Evolutionary conservation across 2,888 invertebrate species (phyloP).

Genomic region (Agriopis leucophaearia): DNA sequence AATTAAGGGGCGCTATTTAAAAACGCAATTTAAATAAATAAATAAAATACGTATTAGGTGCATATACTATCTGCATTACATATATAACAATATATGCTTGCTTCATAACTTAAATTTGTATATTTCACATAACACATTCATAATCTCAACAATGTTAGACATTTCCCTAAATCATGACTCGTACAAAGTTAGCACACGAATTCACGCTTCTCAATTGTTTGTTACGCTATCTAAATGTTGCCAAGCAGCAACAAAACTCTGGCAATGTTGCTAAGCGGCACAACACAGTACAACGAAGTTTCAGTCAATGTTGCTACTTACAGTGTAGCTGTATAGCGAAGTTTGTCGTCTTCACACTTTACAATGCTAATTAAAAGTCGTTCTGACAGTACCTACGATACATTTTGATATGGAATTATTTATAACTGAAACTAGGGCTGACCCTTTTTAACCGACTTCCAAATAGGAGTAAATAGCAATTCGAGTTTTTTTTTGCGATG

Average conservation of each 20-base stretch:
- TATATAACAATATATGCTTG: neutral
- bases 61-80: too few relatives aligned
- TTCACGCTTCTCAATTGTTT: neutral
- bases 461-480: too few relatives aligned
- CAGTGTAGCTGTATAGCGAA: constrained; percentile 2
- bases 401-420: constrained; percentile 24
- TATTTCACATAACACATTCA: neutral
- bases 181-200: neutral
- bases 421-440: constrained; percentile 3
- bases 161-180: neutral
- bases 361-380: constrained; percentile 29
- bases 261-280: neutral
- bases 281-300: neutral
- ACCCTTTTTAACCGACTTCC: neutral
- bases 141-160: neutral
- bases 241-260: neutral
- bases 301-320: neutral
- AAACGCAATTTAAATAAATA: too few relatives aligned
- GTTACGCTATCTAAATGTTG: neutral
- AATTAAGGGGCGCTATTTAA: too few relatives aligned
- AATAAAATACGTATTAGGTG: too few relatives aligned
- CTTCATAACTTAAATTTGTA: neutral
- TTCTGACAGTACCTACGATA: constrained; percentile 10
- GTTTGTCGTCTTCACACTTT: constrained; percentile 13
- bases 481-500: too few relatives aligned